Evolutionary conservation across 2,113 vertebrate genomes (phyloP).

Genomic region (Anas platyrhynchos): DNA sequence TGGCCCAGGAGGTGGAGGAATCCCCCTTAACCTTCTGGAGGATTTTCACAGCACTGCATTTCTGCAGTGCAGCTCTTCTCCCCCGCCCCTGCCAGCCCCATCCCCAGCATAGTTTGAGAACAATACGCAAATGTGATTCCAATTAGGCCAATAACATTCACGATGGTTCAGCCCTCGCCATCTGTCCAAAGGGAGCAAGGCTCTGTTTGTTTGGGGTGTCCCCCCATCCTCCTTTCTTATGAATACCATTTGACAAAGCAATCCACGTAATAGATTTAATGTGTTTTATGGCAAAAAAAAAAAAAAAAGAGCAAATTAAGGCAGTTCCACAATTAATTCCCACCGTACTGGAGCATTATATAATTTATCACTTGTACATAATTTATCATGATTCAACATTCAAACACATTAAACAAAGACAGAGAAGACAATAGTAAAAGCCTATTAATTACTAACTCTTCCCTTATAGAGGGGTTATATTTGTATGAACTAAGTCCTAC

Average conservation of each 20-base stretch:
- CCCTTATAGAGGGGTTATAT: neutral
- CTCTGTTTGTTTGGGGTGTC: neutral
- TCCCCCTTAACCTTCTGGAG: slow-evolving; percentile 31
- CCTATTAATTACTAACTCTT: neutral
- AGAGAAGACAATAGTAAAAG: neutral
- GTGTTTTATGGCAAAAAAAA: slow-evolving; percentile 25
- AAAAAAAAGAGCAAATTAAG: slow-evolving; percentile 49
- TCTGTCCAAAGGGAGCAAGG: slow-evolving; percentile 53
- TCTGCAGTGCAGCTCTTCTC: neutral
- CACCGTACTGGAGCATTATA: neutral
- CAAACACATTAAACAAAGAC: slow-evolving; percentile 14
- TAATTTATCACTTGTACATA: slow-evolving; percentile 62
- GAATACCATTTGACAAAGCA: slow-evolving; percentile 30
- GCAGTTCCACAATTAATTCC: slow-evolving; percentile 41
- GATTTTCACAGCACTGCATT: slow-evolving; percentile 21
- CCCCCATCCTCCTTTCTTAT: neutral
- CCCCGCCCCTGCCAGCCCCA: neutral
- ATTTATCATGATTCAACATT: slow-evolving; percentile 55
- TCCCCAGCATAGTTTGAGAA: neutral
- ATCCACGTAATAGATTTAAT: slow-evolving; percentile 39
- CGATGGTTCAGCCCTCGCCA: slow-evolving; percentile 56
- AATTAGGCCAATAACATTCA: slow-evolving; percentile 70
- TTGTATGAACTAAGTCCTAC: neutral
- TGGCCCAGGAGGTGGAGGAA: slow-evolving; percentile 46
- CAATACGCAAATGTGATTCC: slow-evolving; percentile 63